Evolutionary conservation across 2,113 vertebrate genomes (phyloP).

Genomic region (Scartelaos histophorus): DNA sequence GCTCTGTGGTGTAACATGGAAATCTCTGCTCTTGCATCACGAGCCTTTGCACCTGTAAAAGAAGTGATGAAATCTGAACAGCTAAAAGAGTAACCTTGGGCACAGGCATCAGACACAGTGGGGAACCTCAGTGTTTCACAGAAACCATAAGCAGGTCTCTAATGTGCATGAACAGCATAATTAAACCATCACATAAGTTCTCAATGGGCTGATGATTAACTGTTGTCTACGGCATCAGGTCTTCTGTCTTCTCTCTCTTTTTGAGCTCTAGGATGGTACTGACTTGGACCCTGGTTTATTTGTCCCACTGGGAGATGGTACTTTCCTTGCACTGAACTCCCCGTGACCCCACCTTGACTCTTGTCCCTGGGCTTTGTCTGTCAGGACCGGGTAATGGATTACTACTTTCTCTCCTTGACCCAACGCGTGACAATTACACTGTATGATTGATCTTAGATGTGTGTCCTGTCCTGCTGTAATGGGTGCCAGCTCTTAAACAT

Average conservation of each 20-base stretch:
- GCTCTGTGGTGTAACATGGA: background rate
- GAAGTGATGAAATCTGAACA: constrained; percentile 2
- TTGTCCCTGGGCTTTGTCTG: background rate
- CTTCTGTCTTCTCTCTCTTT: background rate
- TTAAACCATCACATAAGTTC: background rate
- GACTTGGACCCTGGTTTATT: constrained; percentile 7
- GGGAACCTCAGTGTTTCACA: background rate
- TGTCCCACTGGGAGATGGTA: background rate
- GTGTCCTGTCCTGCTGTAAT: constrained; percentile 4
- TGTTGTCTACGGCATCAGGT: background rate
- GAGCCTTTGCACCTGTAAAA: background rate
- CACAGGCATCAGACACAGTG: background rate
- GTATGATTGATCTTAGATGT: constrained; percentile 6
- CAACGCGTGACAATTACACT: constrained; percentile 5
- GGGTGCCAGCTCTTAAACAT: background rate
- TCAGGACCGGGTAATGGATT: background rate
- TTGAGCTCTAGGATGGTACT: background rate
- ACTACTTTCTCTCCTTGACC: constrained; percentile 3
- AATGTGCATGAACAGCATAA: constrained; percentile 7
- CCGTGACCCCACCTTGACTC: constrained; percentile 5
- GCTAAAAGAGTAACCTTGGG: background rate
- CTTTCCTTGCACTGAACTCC: background rate
- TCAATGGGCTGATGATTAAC: background rate
- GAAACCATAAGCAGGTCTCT: background rate
- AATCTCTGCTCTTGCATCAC: background rate